Evolutionary conservation across 2,797 vertebrate species (phyloP), one percentile per base, ranked within the genome.

Genomic region (Apodemus agrarius): DNA sequence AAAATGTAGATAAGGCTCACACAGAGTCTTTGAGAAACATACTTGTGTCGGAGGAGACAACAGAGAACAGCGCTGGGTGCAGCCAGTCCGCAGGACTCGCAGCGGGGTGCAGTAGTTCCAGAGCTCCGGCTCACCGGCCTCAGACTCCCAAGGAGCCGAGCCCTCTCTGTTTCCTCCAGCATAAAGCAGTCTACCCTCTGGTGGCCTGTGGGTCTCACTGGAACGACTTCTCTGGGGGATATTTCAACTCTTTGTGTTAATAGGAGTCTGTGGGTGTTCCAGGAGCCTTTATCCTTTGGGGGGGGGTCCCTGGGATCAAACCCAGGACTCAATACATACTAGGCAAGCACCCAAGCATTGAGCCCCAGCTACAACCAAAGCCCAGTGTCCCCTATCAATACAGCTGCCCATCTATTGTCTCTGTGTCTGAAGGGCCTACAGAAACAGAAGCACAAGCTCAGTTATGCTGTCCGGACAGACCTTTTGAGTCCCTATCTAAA

Each of bases 341-440:
- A 52, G 24, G 61, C 26, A 81, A 90, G 14, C 26, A 26, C 43
- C 76, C 16, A 80, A 52, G 59, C 78, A 40, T 24, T 81, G 78
- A 82, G 78, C 2, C 26, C 40, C 19, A 34, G 46, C n/a, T 29
- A 22, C 46, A 57, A 34, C 46, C 29, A 14, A 52, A 67, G 61
- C 88, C 69, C 19, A 43, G 6, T 11, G 69, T 74, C 72, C 65
- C n/a, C 43, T 80, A 29, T 9, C 57, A 37, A 83, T 13, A 2
- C 2, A 74, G 81, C 31, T 69, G 94, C 81, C 67, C 87, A 88
- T 78, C 93, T 93, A 86, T 95, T 96, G 96, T 97, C 89, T 92
- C n/a, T 82, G 49, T 61, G 81, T 79, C 65, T 22, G 74, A 67
- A 87, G 72, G 76, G 89, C 11, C 65, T 72, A 40, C 17, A 24